Evolutionary conservation across 2,888 invertebrate species (phyloP).

Genomic region (Pherbina coryleti): DNA sequence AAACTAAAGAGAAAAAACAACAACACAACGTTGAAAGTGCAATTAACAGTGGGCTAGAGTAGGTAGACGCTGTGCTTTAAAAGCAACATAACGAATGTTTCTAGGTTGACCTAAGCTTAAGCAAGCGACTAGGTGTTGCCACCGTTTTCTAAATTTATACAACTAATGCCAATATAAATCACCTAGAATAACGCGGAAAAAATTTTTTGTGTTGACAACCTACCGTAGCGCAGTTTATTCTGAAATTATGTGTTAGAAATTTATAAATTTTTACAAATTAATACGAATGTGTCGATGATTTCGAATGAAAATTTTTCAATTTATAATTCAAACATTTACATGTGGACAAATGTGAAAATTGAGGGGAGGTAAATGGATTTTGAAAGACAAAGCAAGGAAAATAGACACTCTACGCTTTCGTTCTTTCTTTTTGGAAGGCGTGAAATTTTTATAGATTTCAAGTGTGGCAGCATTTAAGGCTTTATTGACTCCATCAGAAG

Average conservation of each 20-base stretch:
- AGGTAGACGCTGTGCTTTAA: too few species aligned
- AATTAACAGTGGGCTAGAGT: too few species aligned
- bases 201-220: too few species aligned
- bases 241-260: background rate
- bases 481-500: background rate
- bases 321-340: too few species aligned
- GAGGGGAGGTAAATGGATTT: background rate
- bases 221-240: background rate
- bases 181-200: too few species aligned
- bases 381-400: background rate
- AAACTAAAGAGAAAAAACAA: too few species aligned
- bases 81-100: too few species aligned
- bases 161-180: too few species aligned
- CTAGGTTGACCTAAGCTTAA: too few species aligned
- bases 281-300: background rate
- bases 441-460: constrained; percentile 4
- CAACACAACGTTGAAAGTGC: too few species aligned
- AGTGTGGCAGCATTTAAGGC: background rate
- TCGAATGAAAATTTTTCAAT: background rate
- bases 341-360: background rate
- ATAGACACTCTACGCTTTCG: background rate
- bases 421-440: background rate
- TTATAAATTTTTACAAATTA: background rate
- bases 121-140: too few species aligned
- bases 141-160: too few species aligned